phyloP scores from a whole-genome alignment of 2,113 vertebrate species.

The Drymodes brunneopygia region DNA sequence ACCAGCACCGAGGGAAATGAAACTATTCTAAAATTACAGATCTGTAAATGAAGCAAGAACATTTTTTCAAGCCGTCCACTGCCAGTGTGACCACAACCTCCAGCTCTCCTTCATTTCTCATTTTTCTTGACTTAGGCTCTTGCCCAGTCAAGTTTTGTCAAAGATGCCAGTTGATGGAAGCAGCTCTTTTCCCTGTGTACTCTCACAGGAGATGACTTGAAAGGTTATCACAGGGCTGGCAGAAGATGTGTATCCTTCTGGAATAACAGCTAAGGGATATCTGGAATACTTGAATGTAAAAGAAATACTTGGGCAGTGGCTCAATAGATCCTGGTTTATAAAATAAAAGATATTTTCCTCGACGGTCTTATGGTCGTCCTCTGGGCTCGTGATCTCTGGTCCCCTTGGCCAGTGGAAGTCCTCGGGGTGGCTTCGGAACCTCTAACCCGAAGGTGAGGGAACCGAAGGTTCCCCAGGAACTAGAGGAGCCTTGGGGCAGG shows the following conservation, averaged over 20 bases:
- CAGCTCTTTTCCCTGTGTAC: neutral
- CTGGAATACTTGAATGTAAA: neutral
- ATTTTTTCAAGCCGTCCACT: neutral
- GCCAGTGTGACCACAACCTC: accelerated
- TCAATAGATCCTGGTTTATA: neutral
- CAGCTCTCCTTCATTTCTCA: neutral
- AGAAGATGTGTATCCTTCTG: neutral
- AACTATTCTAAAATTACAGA: neutral
- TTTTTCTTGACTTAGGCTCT: neutral
- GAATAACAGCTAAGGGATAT: neutral
- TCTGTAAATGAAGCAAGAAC: too few species aligned
- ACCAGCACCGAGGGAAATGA: neutral
- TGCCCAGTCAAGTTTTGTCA: neutral
- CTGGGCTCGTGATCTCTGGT: too few species aligned
- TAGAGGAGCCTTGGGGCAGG: too few species aligned
- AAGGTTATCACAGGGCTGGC: neutral
- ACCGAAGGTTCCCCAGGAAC: too few species aligned
- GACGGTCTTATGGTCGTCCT: too few species aligned
- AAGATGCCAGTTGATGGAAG: neutral
- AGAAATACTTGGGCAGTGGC: neutral
- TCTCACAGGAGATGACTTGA: neutral
- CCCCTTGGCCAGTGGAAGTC: too few species aligned
- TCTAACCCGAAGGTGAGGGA: too few species aligned
- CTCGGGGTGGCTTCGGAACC: too few species aligned
- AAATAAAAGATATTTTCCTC: too few species aligned